Base-by-base conservation (phyloP, 2,113 vertebrate genomes). In the Pseudois nayaur region DNA sequence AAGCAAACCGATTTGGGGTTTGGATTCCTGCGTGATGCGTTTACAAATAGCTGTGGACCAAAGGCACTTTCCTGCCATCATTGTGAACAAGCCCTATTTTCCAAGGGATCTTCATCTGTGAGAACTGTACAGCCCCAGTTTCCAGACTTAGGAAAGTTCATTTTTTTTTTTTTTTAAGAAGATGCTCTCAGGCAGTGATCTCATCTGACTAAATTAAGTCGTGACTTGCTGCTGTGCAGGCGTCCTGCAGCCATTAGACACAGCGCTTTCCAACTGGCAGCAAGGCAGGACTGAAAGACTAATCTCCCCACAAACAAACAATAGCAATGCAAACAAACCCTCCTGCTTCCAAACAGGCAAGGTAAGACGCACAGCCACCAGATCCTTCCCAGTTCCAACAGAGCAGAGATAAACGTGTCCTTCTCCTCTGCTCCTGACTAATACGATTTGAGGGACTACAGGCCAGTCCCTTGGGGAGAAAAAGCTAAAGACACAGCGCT, bases 171-270 rank as follows among this genome's bases (percentile, higher is more conserved):
- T 54, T 23, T 54, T 52, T 57, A 74, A 94, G 87, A 85, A 92
- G 95, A 93, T 59, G 89, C 89, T 98, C 76, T n/a, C 57, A 97
- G 93, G 95, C 89, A 57, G 95, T 94, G 98, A 98, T 91, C 93
- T 98, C 98, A 97, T 96, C 92, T 76, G 52, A 94, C 96, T 95
- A 96, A 97, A 97, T 97, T 89, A 96, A 98, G 96, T 98, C 91
- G 64, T 98, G 97, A 97, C 97, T 97, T 57, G 95, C 55, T 86
- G 91, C 60, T 93, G 91, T 91, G 94, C 40, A 21, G 86, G 97
- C 96, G 96, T 85, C 97, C 96, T 97, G 89, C 87, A 95, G 90
- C 90, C 92, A 93, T 87, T 48, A 98, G 94, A 93, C 74, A 94
- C 71, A 62, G 96, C 83, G 25, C 10, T 62, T 94, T 89, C 81